Evolutionary conservation across 2,888 invertebrate species (phyloP).

Genomic region (Lithophane semibrunnea): DNA sequence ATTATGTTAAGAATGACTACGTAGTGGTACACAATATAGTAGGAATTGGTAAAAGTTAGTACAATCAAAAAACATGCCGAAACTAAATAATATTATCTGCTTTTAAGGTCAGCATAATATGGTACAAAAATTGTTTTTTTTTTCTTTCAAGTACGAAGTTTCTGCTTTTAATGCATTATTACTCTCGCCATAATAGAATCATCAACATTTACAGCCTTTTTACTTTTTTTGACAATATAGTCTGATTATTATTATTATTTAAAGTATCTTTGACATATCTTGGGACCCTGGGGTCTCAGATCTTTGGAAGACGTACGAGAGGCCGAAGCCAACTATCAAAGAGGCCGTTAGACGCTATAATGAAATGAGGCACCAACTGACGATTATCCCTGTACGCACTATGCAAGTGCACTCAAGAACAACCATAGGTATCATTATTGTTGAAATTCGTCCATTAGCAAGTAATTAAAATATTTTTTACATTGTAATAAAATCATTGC

Average conservation of each 20-base stretch:
- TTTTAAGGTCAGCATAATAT: not conserved
- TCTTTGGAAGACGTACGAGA: not conserved
- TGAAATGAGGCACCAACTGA: not conserved
- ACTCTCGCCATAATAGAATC: not conserved
- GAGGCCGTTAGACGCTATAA: not conserved
- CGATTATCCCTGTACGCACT: not conserved
- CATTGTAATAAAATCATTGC: conserved; percentile 27
- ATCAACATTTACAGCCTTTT: not conserved
- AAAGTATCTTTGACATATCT: not conserved
- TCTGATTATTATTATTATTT: not conserved
- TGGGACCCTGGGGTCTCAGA: too few relatives aligned
- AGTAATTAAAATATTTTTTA: not conserved
- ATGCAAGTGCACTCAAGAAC: not conserved
- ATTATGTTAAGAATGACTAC: not conserved
- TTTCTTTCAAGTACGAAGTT: not conserved
- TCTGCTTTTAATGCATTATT: not conserved
- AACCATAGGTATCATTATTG: not conserved
- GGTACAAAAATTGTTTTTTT: not conserved
- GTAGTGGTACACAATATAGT: not conserved
- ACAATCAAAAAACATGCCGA: not conserved
- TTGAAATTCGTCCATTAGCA: not conserved
- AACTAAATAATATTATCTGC: not conserved
- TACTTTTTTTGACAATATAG: not conserved
- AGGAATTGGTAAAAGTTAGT: conserved; percentile 10
- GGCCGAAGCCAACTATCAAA: not conserved